These are phyloP conservation scores for Serinus canaria DNA, from an alignment of 2,113 vertebrate genomes.

Conservation along the genomic window DNA sequence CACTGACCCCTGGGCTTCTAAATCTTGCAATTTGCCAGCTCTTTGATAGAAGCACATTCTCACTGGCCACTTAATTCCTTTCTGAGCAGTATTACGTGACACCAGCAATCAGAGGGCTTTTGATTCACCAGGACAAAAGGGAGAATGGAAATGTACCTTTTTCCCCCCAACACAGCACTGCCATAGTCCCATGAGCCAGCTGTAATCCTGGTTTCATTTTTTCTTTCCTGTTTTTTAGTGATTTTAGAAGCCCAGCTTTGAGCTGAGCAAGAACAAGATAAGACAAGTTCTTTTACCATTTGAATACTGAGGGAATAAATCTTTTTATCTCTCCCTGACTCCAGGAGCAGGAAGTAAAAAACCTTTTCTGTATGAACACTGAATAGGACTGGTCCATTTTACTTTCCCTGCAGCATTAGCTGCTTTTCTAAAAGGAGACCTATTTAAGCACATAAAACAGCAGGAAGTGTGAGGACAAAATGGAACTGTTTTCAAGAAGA, in stretches of 20 bases:
- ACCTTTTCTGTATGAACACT: not conserved
- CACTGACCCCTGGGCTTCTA: conserved; percentile 67
- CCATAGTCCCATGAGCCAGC: not conserved
- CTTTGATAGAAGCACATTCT: conserved; percentile 67
- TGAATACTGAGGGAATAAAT: conserved; percentile 31
- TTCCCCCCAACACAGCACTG: not conserved
- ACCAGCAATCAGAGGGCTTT: conserved; percentile 43
- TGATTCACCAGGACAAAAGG: conserved; percentile 57
- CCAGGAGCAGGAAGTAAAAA: conserved; percentile 9
- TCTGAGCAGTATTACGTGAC: conserved; percentile 48
- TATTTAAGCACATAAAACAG: not conserved
- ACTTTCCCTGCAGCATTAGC: not conserved
- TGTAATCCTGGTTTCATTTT: conserved; percentile 53
- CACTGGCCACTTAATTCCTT: conserved; percentile 66
- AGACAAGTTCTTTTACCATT: conserved; percentile 19
- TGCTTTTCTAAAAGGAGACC: not conserved
- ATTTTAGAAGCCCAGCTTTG: conserved; percentile 33
- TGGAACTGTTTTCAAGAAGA: not conserved
- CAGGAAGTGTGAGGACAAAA: not conserved
- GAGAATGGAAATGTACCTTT: conserved; percentile 19
- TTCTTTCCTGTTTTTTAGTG: conserved; percentile 4
- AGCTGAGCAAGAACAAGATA: conserved; percentile 41
- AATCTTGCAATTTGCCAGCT: conserved; percentile 61
- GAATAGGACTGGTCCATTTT: not conserved
- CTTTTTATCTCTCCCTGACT: conserved; percentile 31